phyloP scores from a whole-genome alignment of 2,113 vertebrate genomes.

The Myocastor coypus region DNA sequence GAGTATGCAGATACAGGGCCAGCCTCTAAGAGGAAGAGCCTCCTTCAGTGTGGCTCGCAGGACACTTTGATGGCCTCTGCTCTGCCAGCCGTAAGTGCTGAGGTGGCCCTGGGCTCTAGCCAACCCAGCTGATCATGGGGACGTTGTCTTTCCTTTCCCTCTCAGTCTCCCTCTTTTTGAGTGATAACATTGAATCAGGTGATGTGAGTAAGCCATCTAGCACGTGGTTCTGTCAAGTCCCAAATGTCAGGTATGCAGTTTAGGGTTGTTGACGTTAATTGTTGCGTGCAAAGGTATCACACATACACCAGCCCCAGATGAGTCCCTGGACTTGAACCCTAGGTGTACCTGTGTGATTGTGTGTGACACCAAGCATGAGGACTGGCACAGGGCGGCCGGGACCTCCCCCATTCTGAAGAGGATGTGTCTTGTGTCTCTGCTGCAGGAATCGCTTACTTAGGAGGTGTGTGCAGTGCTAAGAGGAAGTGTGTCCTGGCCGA shows the following conservation, averaged over 20 bases:
- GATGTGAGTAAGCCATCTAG: neutral
- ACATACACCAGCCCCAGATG: rapidly evolving
- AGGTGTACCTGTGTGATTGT: no score
- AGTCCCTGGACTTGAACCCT: neutral
- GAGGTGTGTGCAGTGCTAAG: conserved; percentile 95
- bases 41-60: neutral
- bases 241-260: no score
- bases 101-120: neutral
- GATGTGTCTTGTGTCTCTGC: conserved; percentile 74
- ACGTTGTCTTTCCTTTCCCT: neutral
- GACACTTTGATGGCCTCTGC: neutral
- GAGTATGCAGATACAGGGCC: rapidly evolving
- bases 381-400: neutral
- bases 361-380: neutral
- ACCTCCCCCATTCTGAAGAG: conserved; percentile 64
- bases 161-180: neutral
- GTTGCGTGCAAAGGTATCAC: no score
- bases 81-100: no score
- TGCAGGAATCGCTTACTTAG: conserved; percentile 97
- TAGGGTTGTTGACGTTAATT: rapidly evolving
- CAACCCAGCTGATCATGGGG: neutral
- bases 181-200: neutral
- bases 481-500: conserved; percentile 98
- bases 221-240: rapidly evolving
- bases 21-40: neutral